Percentiles rank a stretch among this genome's conserved stretches.
These are phyloP conservation scores for Zosterops pallidus DNA, from an alignment of 2,113 vertebrate genomes.

Conservation along the genomic window DNA sequence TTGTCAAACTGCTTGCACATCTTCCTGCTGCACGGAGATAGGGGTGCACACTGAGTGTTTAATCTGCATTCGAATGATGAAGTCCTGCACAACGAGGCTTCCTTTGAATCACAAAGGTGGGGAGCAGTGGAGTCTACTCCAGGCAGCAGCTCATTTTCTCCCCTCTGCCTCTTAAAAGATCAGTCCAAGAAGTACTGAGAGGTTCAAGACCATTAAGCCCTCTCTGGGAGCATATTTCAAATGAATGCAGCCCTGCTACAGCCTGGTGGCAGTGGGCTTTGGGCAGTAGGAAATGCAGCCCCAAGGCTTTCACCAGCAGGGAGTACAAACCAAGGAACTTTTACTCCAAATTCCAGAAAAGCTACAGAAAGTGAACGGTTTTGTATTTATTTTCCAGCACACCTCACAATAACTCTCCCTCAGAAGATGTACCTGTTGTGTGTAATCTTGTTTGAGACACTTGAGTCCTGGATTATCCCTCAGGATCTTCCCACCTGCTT, in stretches of 20 bases:
- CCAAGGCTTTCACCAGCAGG: not conserved
- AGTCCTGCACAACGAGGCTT: not conserved
- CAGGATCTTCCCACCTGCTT: not conserved
- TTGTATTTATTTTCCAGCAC: not conserved
- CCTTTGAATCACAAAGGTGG: not conserved
- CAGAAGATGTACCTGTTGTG: not conserved
- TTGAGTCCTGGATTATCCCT: not conserved
- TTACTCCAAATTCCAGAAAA: not conserved
- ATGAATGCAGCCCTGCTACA: not conserved
- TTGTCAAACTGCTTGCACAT: not conserved
- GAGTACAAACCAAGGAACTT: not conserved
- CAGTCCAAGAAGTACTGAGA: not conserved
- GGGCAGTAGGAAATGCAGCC: no score
- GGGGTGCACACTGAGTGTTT: not conserved
- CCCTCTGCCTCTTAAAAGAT: not conserved
- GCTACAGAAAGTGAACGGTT: not conserved
- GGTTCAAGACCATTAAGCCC: not conserved
- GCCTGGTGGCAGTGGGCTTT: not conserved
- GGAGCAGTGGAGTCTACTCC: fast-evolving
- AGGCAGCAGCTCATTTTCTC: not conserved
- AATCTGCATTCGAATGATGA: not conserved
- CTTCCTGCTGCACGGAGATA: not conserved
- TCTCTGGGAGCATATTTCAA: not conserved
- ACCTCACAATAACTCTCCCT: not conserved
- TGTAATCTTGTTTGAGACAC: not conserved